Conservation (phyloP, 2,888 invertebrate species). For the Epistrophe grossulariae region DNA sequence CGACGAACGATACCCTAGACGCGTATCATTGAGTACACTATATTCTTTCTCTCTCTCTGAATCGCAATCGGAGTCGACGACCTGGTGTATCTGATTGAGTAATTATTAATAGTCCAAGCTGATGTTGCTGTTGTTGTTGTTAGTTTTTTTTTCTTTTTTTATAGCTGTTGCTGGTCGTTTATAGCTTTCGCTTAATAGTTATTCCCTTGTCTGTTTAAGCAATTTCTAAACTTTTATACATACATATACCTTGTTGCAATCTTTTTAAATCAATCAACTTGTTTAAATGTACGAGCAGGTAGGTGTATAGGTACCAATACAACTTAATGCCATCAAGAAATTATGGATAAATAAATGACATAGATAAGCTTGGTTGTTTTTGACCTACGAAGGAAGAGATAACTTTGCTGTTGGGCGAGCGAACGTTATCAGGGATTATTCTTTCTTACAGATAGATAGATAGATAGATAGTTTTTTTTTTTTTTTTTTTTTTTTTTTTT, state of each 20-base stretch:
- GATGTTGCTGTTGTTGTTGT: conserved; percentile 20
- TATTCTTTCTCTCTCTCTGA: conserved; percentile 23
- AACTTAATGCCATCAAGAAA: conserved; percentile 1
- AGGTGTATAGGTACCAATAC: neutral
- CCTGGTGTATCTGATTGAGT: conserved; percentile 71
- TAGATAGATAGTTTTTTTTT: neutral
- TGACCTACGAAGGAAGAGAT: neutral
- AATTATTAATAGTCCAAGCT: conserved; percentile 71
- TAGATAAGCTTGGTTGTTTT: neutral
- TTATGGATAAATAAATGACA: conserved; percentile 1
- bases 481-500: neutral
- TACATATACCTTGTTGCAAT: conserved; percentile 3
- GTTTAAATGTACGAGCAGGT: neutral
- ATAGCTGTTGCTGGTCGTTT: conserved; percentile 28
- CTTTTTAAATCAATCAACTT: conserved; percentile 17
- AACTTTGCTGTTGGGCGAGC: neutral
- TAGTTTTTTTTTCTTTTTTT: conserved; percentile 1
- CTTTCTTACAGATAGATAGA: neutral
- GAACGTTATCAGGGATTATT: neutral
- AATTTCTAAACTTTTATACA: neutral
- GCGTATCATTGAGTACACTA: conserved; percentile 30
- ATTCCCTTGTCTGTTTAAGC: conserved; percentile 12
- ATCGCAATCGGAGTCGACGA: conserved; percentile 56
- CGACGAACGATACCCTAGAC: conserved; percentile 42
- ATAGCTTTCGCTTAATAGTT: conserved; percentile 25